These are phyloP conservation scores for Acleris emargana DNA, from an alignment of 2,888 invertebrate genomes.

Conservation along the genomic window DNA sequence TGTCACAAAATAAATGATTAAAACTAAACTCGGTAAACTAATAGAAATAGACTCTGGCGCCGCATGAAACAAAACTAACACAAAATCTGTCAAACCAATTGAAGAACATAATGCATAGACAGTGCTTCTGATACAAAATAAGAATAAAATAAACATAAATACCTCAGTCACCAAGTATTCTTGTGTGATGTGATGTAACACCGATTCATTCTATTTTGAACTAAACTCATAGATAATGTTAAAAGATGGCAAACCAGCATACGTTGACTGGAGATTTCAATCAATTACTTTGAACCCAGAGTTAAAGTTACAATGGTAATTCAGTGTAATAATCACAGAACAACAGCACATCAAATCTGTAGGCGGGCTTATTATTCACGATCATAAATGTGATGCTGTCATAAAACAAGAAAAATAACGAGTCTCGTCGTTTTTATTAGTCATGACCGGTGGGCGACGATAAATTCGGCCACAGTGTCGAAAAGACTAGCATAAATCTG, in stretches of 20 bases:
- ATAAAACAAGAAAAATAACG: conserved; percentile 59
- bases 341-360: conserved; percentile 13
- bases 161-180: too few relatives aligned
- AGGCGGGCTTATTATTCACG: conserved; percentile 51
- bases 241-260: too few relatives aligned
- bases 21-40: not conserved
- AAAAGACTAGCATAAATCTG: conserved; percentile 39
- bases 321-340: conserved; percentile 6
- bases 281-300: too few relatives aligned
- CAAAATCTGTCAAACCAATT: not conserved
- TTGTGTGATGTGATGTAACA: too few relatives aligned
- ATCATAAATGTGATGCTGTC: conserved; percentile 53
- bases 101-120: not conserved
- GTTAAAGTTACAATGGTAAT: not conserved
- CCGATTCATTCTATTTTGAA: too few relatives aligned
- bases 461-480: conserved; percentile 44
- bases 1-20: not conserved
- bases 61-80: not conserved
- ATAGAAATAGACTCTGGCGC: too few relatives aligned
- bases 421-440: conserved; percentile 50
- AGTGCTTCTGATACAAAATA: too few relatives aligned
- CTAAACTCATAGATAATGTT: too few relatives aligned
- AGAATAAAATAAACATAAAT: too few relatives aligned
- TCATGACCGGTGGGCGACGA: conserved; percentile 43
- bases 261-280: too few relatives aligned